Base-by-base conservation (phyloP, 2,113 vertebrate genomes). In the Serilophus lunatus region DNA sequence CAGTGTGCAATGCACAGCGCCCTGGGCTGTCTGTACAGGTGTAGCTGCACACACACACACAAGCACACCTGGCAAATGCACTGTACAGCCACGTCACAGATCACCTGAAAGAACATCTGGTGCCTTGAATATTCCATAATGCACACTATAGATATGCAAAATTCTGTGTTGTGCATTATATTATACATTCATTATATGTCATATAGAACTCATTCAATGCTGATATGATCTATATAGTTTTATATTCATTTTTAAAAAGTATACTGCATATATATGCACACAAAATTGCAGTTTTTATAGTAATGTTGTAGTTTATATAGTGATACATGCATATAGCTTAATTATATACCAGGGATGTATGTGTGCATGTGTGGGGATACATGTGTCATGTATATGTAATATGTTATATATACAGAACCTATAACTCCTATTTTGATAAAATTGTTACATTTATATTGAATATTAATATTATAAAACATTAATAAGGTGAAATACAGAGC, bases 71-170 rank as follows among this genome's bases (percentile, higher is more conserved):
- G 35, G 24, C 33, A n/a, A 4, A 23, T 18, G 11, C 19, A 19
- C 31, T 31, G 10, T 11, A 47, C 19, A 17, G 8, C 33, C 12
- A 22, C 5, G 10, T 40, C 12, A 40, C 0, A 31, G 3, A 3
- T n/a, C 11, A 40, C 22, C 44, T 26, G 9, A 75, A 82, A 53
- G 18, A 45, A 16, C 18, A 8, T 23, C 44, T 3, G 42, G 29
- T 29, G 40, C 33, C 9, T 4, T 18, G 45, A 33, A 20, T 56
- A 23, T 8, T 49, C 54, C 13, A 2, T 18, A 23, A 47, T 36
- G 40, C 26, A 13, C 22, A 20, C 54, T 25, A 42, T 25, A 5
- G 6, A 24, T 26, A 33, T 60, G 72, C n/a, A 47, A 66, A 8
- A 24, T 18, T n/a, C 2, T 25, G 26, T 11, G 17, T 15, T 1